Percentiles rank a stretch among this genome's conserved stretches.
Conservation (phyloP, 2,888 invertebrate genomes). For the Carabus problematicus region DNA sequence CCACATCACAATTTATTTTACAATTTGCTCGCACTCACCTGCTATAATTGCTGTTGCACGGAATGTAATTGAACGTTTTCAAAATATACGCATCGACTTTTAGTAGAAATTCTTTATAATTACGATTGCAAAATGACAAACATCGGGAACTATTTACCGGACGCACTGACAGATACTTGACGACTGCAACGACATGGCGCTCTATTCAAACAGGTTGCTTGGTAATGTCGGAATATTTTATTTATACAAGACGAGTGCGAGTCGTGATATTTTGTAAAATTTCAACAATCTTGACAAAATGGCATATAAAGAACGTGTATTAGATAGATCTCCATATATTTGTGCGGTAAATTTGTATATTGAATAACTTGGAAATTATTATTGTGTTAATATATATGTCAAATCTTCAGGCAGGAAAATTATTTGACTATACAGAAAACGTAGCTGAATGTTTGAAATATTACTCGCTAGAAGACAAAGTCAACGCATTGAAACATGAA, state of each 20-base stretch:
- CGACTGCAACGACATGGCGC: slow-evolving; percentile 26
- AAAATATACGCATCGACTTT: slow-evolving; percentile 8
- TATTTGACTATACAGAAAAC: slow-evolving; percentile 47
- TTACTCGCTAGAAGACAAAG: slow-evolving; percentile 51
- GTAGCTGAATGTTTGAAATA: slow-evolving; percentile 49
- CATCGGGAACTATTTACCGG: slow-evolving; percentile 40
- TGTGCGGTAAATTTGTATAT: slow-evolving; percentile 46
- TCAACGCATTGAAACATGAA: slow-evolving; percentile 53
- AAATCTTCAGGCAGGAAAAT: slow-evolving; percentile 53
- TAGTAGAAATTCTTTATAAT: slow-evolving; percentile 16
- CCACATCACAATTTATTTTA: slow-evolving; percentile 35
- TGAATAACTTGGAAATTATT: neutral
- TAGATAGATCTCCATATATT: slow-evolving; percentile 44
- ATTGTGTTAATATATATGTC: too few relatives aligned
- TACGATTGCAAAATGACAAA: slow-evolving; percentile 20
- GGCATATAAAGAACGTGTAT: slow-evolving; percentile 43
- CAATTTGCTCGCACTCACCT: slow-evolving; percentile 22
- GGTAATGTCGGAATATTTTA: slow-evolving; percentile 14
- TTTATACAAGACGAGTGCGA: slow-evolving; percentile 12
- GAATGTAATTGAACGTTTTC: neutral
- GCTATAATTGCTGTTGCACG: slow-evolving; percentile 5
- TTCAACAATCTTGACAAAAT: slow-evolving; percentile 20
- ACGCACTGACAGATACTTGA: slow-evolving; percentile 26
- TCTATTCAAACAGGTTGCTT: slow-evolving; percentile 37
- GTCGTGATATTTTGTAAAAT: slow-evolving; percentile 15